Base-by-base conservation (phyloP, 2,797 vertebrate species). In the Pipistrellus pipistrellus region DNA sequence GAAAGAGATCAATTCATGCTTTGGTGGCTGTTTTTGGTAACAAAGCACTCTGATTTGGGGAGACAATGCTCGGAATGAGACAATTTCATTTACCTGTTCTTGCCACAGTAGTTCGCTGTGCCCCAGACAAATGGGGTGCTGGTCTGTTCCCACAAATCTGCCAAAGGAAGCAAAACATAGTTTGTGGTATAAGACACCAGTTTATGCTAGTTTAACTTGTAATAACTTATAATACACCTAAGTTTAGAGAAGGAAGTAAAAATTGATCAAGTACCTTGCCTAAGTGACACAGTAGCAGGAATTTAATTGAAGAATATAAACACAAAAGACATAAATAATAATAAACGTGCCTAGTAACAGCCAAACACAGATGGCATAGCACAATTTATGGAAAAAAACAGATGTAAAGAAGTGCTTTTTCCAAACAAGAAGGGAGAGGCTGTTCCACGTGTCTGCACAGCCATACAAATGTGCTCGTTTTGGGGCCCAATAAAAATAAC, bases 101-200 rank as follows among this genome's bases (percentile, higher is more conserved):
- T 97, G 85, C 76, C 69, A 81, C 71, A 90, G 93, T 90, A 95
- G 84, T 53, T 90, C 89, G 77, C 89, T 77, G 95, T 96, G 48
- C 98, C 97, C 98, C 98, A 98, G 90, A 98, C 86, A 93, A 98
- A 98, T n/a, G 95, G 83, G 78, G 97, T 95, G 69, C 93, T 95
- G 18, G 97, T 96, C 11, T 97, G 92, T 77, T 96, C 96, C 94
- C 90, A 95, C 77, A 98, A 83, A 91, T 98, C 98, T 98, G 97
- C 64, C 92, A 96, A 97, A 93, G 75, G 51, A 97, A 96, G 80
- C 21, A 94, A 96, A 95, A 92, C 44, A 94, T 8, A 84, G 81
- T 95, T 85, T 95, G 89, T 88, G 59, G 20, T 73, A 93, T 23
- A 91, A 96, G 48, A 75, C 21, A 91, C 46, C 30, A 73, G 77